These are phyloP conservation scores for Pogoniulus pusillus DNA, from an alignment of 2,797 vertebrate genomes.

Conservation along the genomic window DNA sequence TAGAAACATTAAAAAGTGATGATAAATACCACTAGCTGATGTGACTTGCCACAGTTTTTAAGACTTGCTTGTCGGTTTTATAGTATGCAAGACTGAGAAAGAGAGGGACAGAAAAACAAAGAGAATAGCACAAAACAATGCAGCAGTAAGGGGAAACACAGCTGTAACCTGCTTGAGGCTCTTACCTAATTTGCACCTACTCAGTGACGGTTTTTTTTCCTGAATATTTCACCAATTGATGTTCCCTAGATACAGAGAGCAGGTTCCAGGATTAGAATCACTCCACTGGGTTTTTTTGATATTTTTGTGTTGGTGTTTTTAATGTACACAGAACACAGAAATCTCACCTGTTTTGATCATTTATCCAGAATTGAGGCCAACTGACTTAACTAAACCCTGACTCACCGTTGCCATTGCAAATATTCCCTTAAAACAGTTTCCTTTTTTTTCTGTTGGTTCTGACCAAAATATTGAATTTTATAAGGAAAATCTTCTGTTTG, in stretches of 20 bases:
- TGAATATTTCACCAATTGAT: neutral
- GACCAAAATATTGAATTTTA: neutral
- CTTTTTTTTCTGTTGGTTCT: neutral
- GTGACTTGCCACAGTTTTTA: neutral
- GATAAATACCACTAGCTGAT: neutral
- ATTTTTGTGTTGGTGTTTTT: neutral
- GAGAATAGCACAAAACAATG: neutral
- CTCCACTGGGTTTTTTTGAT: too few relatives aligned
- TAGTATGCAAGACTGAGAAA: neutral
- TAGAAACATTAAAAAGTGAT: neutral
- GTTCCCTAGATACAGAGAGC: neutral
- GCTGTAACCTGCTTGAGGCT: neutral
- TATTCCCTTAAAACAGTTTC: neutral
- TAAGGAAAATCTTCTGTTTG: neutral
- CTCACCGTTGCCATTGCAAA: neutral
- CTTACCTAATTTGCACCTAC: conserved; percentile 7
- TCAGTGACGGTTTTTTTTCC: neutral
- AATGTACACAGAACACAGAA: neutral
- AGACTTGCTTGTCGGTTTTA: neutral
- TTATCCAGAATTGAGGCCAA: neutral
- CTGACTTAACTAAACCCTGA: neutral
- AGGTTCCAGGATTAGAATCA: neutral
- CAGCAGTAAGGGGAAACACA: neutral
- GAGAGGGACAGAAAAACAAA: neutral
- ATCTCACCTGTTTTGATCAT: neutral